phyloP scores from a whole-genome alignment of 2,113 vertebrate genomes.

The Raja brachyura region DNA sequence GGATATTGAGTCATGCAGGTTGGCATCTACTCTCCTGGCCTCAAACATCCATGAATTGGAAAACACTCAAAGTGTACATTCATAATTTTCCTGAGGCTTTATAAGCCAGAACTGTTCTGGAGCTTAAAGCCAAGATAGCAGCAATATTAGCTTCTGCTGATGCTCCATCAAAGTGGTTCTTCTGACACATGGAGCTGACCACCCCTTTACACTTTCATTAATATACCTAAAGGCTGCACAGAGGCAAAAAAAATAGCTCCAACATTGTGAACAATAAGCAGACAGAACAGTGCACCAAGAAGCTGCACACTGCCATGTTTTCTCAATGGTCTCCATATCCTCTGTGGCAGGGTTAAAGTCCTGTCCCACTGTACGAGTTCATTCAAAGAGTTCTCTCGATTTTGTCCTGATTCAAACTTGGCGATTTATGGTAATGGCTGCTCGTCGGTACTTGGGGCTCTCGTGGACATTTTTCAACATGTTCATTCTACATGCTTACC shows the following conservation, averaged over 20 bases:
- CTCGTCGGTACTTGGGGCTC: no score
- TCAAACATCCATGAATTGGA: not conserved
- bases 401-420: no score
- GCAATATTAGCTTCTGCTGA: not conserved
- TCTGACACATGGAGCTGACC: no score
- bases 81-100: not conserved
- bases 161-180: not conserved
- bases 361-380: no score
- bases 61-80: not conserved
- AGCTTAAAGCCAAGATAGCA: not conserved
- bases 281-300: not conserved
- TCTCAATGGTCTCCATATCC: not conserved
- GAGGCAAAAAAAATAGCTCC: not conserved
- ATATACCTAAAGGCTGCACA: not conserved
- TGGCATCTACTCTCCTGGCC: not conserved
- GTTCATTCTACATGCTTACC: no score
- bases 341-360: not conserved
- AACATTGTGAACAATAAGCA: not conserved
- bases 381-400: no score
- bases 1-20: not conserved
- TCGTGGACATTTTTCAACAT: no score
- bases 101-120: not conserved
- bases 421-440: no score
- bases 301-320: not conserved
- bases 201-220: not conserved